A percentile compares a stretch with the other conserved stretches of the same genome.
These are phyloP conservation scores for Patiria pectinifera DNA, from an alignment of 53 echinoderm and acorn worm genomes.

Conservation along the genomic window DNA sequence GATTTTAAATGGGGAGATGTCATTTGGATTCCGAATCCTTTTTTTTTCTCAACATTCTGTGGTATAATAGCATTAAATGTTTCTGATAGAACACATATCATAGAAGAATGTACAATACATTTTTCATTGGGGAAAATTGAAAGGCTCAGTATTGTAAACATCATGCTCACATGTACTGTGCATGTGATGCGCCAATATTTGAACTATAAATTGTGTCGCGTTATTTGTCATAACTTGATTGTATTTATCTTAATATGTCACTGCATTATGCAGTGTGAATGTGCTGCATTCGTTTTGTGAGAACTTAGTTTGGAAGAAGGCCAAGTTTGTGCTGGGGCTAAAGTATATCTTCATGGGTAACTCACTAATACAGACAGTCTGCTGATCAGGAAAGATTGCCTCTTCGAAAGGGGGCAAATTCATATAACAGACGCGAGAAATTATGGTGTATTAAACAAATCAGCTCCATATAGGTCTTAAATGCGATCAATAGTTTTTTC, in stretches of 20 bases:
- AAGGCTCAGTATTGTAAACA: background rate
- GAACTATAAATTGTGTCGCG: background rate
- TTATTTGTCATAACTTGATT: background rate
- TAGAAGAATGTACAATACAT: background rate
- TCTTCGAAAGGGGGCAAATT: background rate
- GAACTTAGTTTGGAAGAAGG: background rate
- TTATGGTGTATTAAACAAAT: constrained; percentile 32
- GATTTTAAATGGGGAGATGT: too few relatives aligned
- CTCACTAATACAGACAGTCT: background rate
- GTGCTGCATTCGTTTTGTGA: background rate
- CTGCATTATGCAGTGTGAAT: background rate
- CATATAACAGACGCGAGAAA: constrained; percentile 24
- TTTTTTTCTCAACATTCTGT: too few relatives aligned
- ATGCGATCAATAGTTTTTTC: constrained; percentile 40
- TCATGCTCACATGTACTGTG: background rate
- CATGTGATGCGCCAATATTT: background rate
- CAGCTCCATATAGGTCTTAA: constrained; percentile 8
- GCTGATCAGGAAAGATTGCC: background rate
- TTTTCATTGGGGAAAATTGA: background rate
- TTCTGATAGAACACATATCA: background rate
- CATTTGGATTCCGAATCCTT: too few relatives aligned
- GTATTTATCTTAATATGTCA: background rate
- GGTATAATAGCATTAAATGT: background rate
- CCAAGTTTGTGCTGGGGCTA: background rate
- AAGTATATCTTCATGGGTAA: background rate